A percentile compares a stretch with the other conserved stretches of the same genome.
These are phyloP conservation scores for Drosophila dunni DNA, from an alignment of 1,140 invertebrate genomes.

Conservation along the genomic window DNA sequence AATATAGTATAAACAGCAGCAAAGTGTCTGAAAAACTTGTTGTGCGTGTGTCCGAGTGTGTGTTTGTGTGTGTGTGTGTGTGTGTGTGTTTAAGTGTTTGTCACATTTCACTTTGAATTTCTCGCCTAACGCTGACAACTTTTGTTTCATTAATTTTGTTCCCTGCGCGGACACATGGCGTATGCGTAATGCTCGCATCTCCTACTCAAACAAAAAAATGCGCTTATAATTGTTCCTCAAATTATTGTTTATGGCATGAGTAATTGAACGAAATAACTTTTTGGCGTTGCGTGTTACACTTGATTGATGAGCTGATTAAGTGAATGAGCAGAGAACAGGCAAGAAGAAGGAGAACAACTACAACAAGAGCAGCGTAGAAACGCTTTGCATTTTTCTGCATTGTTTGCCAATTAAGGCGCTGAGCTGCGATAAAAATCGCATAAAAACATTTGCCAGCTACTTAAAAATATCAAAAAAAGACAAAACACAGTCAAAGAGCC, in stretches of 20 bases:
- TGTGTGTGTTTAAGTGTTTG: constrained; percentile 24
- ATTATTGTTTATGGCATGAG: constrained; percentile 46
- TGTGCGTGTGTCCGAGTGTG: constrained; percentile 4
- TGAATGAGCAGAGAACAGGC: background rate
- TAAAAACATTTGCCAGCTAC: constrained; percentile 56
- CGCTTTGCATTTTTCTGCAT: constrained; percentile 65
- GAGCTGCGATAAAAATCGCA: constrained; percentile 70
- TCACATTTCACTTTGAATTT: constrained; percentile 45
- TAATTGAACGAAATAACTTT: constrained; percentile 59
- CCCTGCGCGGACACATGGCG: constrained; percentile 21
- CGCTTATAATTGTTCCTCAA: constrained; percentile 24
- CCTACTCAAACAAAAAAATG: background rate
- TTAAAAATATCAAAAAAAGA: constrained; percentile 42
- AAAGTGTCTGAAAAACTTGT: constrained; percentile 10
- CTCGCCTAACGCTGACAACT: constrained; percentile 24
- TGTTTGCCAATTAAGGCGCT: constrained; percentile 70
- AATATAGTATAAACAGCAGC: background rate
- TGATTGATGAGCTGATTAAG: constrained; percentile 63
- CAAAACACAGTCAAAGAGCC: constrained; percentile 9
- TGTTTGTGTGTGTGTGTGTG: background rate
- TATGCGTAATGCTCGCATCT: constrained; percentile 51
- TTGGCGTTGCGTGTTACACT: constrained; percentile 31
- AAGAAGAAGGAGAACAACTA: background rate
- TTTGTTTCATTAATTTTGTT: constrained; percentile 50
- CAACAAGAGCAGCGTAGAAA: constrained; percentile 21